Conservation (phyloP, 2,797 vertebrate genomes). For the Bradypodion pumilum region DNA sequence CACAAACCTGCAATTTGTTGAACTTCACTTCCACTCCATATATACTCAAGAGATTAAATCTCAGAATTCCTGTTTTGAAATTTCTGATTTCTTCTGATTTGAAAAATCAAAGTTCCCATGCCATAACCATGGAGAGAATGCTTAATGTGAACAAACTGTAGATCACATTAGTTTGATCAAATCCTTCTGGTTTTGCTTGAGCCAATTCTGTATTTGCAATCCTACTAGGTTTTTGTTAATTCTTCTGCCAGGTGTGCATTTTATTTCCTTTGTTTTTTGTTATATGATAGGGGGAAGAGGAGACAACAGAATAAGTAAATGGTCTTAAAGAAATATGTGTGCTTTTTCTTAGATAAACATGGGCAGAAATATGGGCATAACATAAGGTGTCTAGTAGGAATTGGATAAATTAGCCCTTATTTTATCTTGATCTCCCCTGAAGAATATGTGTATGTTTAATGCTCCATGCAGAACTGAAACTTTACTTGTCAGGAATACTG, state of each 20-base stretch:
- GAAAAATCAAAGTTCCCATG: background rate
- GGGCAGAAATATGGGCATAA: background rate
- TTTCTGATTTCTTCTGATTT: background rate
- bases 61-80: background rate
- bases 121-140: background rate
- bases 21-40: background rate
- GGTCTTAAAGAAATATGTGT: slow-evolving; percentile 2
- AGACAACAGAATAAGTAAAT: background rate
- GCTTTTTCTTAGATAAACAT: slow-evolving; percentile 11
- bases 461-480: background rate
- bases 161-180: background rate
- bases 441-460: background rate
- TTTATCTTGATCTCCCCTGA: slow-evolving; percentile 15
- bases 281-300: background rate
- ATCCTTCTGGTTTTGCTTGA: slow-evolving; percentile 12
- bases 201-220: background rate
- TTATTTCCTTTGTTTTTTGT: background rate
- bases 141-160: background rate
- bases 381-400: no score
- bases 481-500: slow-evolving; percentile 19
- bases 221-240: slow-evolving; percentile 1
- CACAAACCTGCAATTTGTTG: background rate
- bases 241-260: background rate
- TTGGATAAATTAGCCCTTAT: background rate
- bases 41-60: background rate